phyloP scores from a whole-genome alignment of 2,113 vertebrate genomes.

The Octodon degus region DNA sequence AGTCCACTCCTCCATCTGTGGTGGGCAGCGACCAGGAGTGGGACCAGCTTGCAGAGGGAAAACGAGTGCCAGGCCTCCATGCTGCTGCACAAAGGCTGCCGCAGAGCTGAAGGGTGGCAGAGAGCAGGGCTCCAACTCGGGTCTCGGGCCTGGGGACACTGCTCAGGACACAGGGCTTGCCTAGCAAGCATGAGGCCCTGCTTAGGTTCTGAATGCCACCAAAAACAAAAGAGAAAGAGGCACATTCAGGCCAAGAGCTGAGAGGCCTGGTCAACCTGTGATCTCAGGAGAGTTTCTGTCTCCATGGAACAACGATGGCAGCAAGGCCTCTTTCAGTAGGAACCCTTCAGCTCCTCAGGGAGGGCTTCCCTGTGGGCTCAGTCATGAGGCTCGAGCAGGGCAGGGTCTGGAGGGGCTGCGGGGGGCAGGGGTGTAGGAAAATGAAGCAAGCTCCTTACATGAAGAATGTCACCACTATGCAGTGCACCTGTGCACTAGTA shows the following conservation, averaged over 20 bases:
- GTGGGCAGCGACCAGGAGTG: slow-evolving; percentile 19
- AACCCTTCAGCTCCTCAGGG: not conserved
- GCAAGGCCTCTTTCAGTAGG: not conserved
- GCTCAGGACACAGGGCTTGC: not conserved
- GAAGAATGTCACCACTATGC: not conserved
- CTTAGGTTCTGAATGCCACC: not conserved
- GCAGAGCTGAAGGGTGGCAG: no score
- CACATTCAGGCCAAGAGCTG: not conserved
- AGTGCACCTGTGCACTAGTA: not conserved
- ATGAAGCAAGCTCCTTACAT: not conserved
- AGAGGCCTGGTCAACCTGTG: slow-evolving; percentile 64
- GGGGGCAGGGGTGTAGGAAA: not conserved
- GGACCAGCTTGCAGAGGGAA: not conserved
- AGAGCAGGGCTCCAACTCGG: slow-evolving; percentile 57
- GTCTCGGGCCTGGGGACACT: not conserved
- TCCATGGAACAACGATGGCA: slow-evolving; percentile 57
- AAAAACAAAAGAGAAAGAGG: not conserved
- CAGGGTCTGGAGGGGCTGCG: not conserved
- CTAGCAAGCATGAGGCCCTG: not conserved
- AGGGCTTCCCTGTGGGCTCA: slow-evolving; percentile 43
- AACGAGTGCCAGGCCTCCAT: slow-evolving; percentile 30
- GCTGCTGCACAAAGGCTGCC: not conserved
- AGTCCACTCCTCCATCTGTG: not conserved
- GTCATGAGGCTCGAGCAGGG: slow-evolving; percentile 16
- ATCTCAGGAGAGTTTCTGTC: slow-evolving; percentile 57